Percentiles rank a stretch among this genome's conserved stretches.
Conservation (phyloP, 2,888 invertebrate species). For the Plutella xylostella region DNA sequence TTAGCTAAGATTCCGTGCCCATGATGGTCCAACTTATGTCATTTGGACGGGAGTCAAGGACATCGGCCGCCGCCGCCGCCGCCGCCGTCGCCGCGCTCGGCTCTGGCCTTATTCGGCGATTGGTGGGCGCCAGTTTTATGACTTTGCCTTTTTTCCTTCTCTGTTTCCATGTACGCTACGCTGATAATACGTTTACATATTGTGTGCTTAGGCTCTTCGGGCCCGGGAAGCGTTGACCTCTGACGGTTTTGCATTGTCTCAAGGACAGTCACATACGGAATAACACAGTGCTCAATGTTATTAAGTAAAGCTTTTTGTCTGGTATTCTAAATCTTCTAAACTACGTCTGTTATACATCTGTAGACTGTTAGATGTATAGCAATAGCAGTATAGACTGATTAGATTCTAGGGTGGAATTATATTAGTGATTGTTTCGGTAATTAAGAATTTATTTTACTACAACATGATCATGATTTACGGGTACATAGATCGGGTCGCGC, state of each 20-base stretch:
- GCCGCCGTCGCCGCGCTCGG: constrained; percentile 19
- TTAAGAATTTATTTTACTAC: no score
- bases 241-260: constrained; percentile 30
- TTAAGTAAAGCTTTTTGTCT: no score
- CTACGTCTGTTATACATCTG: no score
- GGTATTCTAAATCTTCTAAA: no score
- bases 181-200: constrained; percentile 41
- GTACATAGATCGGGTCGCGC: no score
- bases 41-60: constrained; percentile 69
- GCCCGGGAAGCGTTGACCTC: constrained; percentile 47
- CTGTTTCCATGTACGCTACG: constrained; percentile 52
- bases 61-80: constrained; percentile 52
- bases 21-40: constrained; percentile 68
- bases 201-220: constrained; percentile 38
- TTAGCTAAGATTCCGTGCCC: constrained; percentile 64
- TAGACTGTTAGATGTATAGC: no score
- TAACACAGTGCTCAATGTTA: background rate
- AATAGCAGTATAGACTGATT: no score
- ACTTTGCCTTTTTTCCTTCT: constrained; percentile 62
- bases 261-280: constrained; percentile 25
- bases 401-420: no score
- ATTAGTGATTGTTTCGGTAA: no score
- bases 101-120: constrained; percentile 59
- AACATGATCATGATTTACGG: no score
- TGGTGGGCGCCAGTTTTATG: constrained; percentile 69